These are phyloP conservation scores for Montipora cactus DNA, from an alignment of 64 coral and sea anemone species.

Conservation along the genomic window DNA sequence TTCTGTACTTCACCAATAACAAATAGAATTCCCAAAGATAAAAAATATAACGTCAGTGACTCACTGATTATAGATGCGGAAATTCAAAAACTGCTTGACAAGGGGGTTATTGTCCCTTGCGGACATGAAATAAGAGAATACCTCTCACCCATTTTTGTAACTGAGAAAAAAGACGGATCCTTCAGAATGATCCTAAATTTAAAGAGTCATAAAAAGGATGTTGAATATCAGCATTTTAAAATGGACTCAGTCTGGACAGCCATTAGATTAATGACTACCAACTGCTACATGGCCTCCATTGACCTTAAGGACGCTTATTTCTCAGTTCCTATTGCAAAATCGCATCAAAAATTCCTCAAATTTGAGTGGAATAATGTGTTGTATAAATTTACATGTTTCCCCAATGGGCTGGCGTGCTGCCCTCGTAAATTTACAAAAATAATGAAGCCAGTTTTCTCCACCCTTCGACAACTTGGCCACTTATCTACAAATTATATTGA, in stretches of 20 bases:
- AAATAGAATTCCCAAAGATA: not conserved
- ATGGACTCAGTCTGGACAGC: conserved; percentile 46
- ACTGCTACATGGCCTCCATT: conserved; percentile 19
- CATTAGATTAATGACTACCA: not conserved
- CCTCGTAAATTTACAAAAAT: conserved; percentile 8
- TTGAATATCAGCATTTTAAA: conserved; percentile 53
- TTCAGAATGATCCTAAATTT: conserved; percentile 43
- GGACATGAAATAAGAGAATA: conserved; percentile 22
- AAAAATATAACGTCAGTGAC: conserved; percentile 21
- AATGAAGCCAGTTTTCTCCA: conserved; percentile 33
- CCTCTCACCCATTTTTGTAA: conserved; percentile 41
- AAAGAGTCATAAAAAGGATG: conserved; percentile 15
- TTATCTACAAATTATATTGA: not conserved
- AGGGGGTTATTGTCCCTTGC: not conserved
- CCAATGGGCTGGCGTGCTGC: conserved; percentile 32
- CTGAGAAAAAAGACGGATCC: conserved; percentile 40
- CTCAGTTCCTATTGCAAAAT: conserved; percentile 38
- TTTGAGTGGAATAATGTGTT: conserved; percentile 20
- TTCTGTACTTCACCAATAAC: not conserved
- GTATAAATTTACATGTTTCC: conserved; percentile 46
- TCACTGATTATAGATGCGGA: conserved; percentile 37
- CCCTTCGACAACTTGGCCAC: conserved; percentile 13
- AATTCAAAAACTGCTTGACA: conserved; percentile 37
- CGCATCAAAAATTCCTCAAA: conserved; percentile 42
- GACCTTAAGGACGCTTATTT: conserved; percentile 19